phyloP scores from a whole-genome alignment of 1,140 invertebrate genomes.

The Drosophila tropicalis region DNA sequence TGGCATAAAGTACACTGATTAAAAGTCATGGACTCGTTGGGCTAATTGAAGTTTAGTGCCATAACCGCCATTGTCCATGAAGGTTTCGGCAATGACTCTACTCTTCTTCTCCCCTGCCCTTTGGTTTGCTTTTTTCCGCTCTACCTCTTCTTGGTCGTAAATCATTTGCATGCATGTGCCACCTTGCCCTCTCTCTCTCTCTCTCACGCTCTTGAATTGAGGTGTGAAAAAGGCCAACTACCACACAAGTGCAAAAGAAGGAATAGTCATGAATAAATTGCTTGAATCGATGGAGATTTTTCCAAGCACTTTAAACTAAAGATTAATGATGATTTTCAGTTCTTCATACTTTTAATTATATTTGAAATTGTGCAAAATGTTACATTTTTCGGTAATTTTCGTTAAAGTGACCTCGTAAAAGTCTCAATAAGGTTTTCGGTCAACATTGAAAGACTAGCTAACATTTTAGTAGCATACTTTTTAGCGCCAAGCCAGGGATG shows the following conservation, averaged over 20 bases:
- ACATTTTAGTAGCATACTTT: slow-evolving; percentile 23
- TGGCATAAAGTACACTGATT: slow-evolving; percentile 74
- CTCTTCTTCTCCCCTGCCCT: background rate
- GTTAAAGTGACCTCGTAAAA: slow-evolving; percentile 13
- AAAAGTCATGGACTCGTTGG: slow-evolving; percentile 75
- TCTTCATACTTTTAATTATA: background rate
- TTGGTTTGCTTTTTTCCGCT: background rate
- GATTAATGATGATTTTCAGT: background rate
- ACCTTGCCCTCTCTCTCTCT: background rate
- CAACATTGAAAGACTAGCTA: slow-evolving; percentile 11
- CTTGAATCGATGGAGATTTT: background rate
- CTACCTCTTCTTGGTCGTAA: slow-evolving; percentile 45
- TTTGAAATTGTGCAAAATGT: background rate
- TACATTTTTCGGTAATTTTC: background rate
- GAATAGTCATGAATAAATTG: slow-evolving; percentile 7
- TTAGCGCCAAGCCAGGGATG: background rate
- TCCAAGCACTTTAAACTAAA: background rate
- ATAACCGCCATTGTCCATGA: slow-evolving; percentile 34
- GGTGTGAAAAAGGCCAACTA: slow-evolving; percentile 33
- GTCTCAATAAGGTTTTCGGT: slow-evolving; percentile 14
- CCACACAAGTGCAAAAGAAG: slow-evolving; percentile 2
- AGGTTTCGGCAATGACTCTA: slow-evolving; percentile 42
- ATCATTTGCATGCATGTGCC: slow-evolving; percentile 54
- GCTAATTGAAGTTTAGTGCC: slow-evolving; percentile 80
- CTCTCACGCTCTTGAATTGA: slow-evolving; percentile 13